A percentile compares a stretch with the other conserved stretches of the same genome.
Conservation (phyloP, 35 echinoderm and acorn worm genomes). For the Heliocidaris tuberculata region DNA sequence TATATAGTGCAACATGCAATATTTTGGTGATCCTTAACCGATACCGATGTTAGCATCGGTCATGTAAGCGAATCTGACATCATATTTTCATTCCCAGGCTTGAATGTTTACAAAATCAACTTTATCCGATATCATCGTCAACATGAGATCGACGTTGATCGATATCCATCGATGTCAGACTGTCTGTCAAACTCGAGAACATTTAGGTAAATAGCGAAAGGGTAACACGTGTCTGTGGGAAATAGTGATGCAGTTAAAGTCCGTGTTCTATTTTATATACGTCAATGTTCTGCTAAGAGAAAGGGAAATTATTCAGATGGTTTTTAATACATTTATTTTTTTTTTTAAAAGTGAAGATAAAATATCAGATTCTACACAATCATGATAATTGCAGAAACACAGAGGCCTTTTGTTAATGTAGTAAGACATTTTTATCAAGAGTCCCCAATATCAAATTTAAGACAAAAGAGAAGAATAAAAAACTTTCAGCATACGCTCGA, state of each 20-base stretch:
- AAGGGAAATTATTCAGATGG: too few relatives aligned
- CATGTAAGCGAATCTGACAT: neutral
- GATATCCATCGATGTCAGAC: slow-evolving; percentile 6
- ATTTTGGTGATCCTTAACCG: neutral
- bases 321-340: too few relatives aligned
- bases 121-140: slow-evolving; percentile 13
- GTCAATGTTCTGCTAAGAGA: neutral
- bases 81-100: neutral
- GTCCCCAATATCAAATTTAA: too few relatives aligned
- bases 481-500: too few relatives aligned
- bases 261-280: neutral
- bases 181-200: neutral
- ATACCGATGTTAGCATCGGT: neutral
- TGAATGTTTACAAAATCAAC: neutral
- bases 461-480: too few relatives aligned
- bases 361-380: too few relatives aligned
- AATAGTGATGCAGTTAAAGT: neutral
- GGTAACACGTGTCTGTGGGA: neutral
- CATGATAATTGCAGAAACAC: too few relatives aligned
- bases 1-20: too few relatives aligned
- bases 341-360: too few relatives aligned
- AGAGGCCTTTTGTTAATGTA: too few relatives aligned
- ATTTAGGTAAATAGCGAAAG: neutral
- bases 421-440: too few relatives aligned
- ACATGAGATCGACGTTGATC: slow-evolving; percentile 25